Conservation (phyloP, 1,140 invertebrate species). For the Eueides isabella region DNA sequence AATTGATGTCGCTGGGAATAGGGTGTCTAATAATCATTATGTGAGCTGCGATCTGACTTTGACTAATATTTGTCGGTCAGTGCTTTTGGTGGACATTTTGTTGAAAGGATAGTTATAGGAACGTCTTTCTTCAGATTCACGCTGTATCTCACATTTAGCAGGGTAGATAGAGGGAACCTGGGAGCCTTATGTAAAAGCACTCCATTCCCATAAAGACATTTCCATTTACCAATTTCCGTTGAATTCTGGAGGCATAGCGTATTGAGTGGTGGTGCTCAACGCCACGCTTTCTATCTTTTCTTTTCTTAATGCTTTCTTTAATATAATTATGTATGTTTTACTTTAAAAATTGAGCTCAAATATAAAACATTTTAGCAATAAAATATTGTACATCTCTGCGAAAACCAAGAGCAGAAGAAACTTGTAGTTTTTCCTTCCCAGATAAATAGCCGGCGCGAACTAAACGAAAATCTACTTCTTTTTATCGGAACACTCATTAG, state of each 20-base stretch:
- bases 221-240: too few species aligned
- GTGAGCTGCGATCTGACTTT: slow-evolving; percentile 3
- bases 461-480: slow-evolving; percentile 32
- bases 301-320: neutral
- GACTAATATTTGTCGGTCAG: neutral
- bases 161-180: too few species aligned
- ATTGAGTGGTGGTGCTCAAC: too few species aligned
- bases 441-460: slow-evolving; percentile 21
- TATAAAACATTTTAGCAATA: neutral
- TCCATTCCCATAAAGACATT: too few species aligned
- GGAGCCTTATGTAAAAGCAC: too few species aligned
- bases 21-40: slow-evolving; percentile 15
- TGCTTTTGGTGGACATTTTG: neutral
- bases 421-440: slow-evolving; percentile 7
- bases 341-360: neutral
- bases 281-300: too few species aligned
- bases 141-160: too few species aligned
- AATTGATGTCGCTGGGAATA: slow-evolving; percentile 30
- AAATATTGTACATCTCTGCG: neutral
- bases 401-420: neutral
- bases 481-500: slow-evolving; percentile 42
- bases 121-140: too few species aligned
- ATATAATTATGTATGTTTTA: neutral
- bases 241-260: too few species aligned
- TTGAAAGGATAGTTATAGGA: too few species aligned